Conservation (phyloP, 2,888 invertebrate genomes). For the Iselma pallidipennis region DNA sequence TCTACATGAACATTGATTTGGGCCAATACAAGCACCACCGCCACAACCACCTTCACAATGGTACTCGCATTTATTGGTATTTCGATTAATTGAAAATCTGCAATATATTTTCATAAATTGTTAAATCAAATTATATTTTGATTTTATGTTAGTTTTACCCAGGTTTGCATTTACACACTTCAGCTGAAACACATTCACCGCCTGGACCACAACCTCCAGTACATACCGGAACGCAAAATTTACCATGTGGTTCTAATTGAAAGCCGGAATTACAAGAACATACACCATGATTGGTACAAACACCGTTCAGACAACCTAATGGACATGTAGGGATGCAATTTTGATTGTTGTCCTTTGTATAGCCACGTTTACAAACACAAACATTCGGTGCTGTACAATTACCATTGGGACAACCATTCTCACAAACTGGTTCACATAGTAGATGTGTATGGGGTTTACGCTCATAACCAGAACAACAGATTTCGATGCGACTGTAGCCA, state of each 20-base stretch:
- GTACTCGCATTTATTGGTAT: constrained; percentile 46
- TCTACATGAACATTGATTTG: constrained; percentile 58
- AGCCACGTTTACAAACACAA: constrained; percentile 68
- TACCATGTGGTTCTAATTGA: constrained; percentile 60
- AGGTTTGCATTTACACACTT: constrained; percentile 63
- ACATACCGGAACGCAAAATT: constrained; percentile 67
- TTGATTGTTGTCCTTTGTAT: constrained; percentile 59
- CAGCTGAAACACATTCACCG: constrained; percentile 60
- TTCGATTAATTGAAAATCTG: constrained; percentile 55
- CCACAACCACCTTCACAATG: constrained; percentile 52
- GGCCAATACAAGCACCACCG: constrained; percentile 57
- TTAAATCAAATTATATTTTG: background rate
- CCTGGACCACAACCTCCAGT: constrained; percentile 59
- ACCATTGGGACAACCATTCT: constrained; percentile 70
- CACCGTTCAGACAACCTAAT: constrained; percentile 69
- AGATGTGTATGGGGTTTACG: constrained; percentile 62
- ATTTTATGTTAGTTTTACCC: constrained; percentile 55
- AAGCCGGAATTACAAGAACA: constrained; percentile 69
- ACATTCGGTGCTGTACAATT: constrained; percentile 67
- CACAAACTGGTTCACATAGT: constrained; percentile 67
- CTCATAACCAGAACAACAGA: constrained; percentile 74
- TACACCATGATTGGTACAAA: constrained; percentile 62
- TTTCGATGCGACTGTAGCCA: constrained; percentile 66
- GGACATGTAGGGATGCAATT: constrained; percentile 69
- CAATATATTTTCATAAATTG: constrained; percentile 34